Percentiles rank a stretch among this genome's conserved stretches.
Evolutionary conservation across 1,140 invertebrate species (phyloP).

Genomic region (Drosophila carrolli): DNA sequence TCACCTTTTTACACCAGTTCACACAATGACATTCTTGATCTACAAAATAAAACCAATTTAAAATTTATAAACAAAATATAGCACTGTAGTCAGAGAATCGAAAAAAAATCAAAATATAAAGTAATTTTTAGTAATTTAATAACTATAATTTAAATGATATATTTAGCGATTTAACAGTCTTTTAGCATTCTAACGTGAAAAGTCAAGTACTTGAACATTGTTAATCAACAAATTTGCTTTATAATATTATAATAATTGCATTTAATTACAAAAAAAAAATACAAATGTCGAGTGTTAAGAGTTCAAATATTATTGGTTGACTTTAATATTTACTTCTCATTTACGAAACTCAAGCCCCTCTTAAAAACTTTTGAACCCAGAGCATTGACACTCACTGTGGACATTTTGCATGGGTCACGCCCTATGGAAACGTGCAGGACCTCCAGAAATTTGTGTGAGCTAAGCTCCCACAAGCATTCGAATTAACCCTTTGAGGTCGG

Average conservation of each 20-base stretch:
- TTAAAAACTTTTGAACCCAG: constrained; percentile 8
- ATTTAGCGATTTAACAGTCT: too few relatives aligned
- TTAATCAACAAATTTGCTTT: too few relatives aligned
- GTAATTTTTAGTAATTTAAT: background rate
- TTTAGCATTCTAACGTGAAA: too few relatives aligned
- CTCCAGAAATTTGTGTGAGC: constrained; percentile 47
- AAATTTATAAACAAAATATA: background rate
- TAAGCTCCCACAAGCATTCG: constrained; percentile 10
- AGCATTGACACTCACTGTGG: constrained; percentile 58
- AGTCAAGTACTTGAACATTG: too few relatives aligned
- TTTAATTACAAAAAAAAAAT: too few relatives aligned
- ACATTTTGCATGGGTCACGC: constrained; percentile 61
- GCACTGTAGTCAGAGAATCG: background rate
- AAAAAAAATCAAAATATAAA: background rate
- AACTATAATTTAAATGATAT: too few relatives aligned
- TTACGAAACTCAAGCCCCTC: background rate
- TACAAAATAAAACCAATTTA: too few relatives aligned
- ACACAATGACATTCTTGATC: too few relatives aligned
- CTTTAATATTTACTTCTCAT: constrained; percentile 15
- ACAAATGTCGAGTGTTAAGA: too few relatives aligned
- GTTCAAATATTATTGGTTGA: background rate
- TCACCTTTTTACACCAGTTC: background rate
- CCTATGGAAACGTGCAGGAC: constrained; percentile 63
- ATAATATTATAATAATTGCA: too few relatives aligned
- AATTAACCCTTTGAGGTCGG: constrained; percentile 54